These are phyloP conservation scores for Agapostemon virescens DNA, from an alignment of 2,888 invertebrate species.

Conservation along the genomic window DNA sequence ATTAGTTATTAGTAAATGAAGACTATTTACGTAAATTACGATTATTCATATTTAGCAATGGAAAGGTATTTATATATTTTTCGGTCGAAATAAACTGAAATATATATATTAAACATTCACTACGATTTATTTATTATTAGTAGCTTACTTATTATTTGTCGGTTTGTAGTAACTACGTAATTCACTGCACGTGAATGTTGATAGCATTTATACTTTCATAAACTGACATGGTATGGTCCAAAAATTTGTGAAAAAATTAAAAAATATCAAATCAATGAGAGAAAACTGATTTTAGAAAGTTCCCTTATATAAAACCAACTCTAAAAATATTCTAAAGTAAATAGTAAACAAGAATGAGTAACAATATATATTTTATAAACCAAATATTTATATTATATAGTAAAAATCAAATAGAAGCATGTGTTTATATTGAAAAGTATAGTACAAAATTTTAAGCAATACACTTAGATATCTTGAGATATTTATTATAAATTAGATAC, in stretches of 20 bases:
- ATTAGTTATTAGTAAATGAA: no score
- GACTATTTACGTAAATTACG: no score
- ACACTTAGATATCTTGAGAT: background rate
- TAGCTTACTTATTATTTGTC: no score
- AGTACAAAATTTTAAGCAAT: background rate
- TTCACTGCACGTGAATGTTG: background rate
- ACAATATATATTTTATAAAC: background rate
- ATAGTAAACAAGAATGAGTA: background rate
- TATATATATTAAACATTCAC: no score
- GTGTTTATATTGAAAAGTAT: background rate
- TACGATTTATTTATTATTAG: background rate
- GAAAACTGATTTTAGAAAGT: background rate
- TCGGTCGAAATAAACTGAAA: no score
- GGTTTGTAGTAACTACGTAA: background rate
- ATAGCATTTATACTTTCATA: background rate
- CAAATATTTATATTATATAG: background rate
- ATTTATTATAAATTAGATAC: background rate
- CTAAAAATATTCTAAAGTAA: background rate
- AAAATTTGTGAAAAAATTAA: background rate
- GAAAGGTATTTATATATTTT: no score
- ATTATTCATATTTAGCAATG: no score
- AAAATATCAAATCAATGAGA: background rate
- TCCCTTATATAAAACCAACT: background rate
- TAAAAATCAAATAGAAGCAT: background rate
- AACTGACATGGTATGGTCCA: background rate